Percentiles rank a stretch among this genome's conserved stretches.
phyloP scores from a whole-genome alignment of 2,113 vertebrate species.

The Macroglossus sobrinus region DNA sequence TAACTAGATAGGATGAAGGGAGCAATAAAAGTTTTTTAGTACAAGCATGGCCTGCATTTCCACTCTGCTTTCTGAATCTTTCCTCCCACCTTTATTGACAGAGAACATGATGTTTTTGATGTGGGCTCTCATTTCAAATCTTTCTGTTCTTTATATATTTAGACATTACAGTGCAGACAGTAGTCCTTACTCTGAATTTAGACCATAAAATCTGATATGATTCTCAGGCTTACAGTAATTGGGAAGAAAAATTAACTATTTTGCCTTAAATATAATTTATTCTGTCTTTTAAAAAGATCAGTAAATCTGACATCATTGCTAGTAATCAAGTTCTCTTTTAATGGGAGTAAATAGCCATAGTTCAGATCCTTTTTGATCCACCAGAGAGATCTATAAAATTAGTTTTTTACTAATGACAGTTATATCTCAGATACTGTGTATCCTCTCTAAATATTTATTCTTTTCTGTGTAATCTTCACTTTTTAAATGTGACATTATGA shows the following conservation, averaged over 20 bases:
- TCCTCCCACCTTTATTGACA: background rate
- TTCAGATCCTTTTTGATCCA: background rate
- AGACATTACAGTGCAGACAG: background rate
- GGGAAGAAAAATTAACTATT: background rate
- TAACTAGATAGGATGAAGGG: background rate
- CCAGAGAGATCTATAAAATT: background rate
- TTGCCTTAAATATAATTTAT: background rate
- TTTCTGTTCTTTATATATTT: constrained; percentile 22
- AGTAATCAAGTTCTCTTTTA: background rate
- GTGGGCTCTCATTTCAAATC: constrained; percentile 3
- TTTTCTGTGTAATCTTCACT: background rate
- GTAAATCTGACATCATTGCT: background rate
- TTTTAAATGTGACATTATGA: background rate
- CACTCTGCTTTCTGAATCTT: background rate
- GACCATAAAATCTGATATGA: constrained; percentile 9
- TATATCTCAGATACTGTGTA: background rate
- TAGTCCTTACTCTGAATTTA: constrained; percentile 23
- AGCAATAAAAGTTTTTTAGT: background rate
- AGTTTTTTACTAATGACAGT: background rate
- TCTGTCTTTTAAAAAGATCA: background rate
- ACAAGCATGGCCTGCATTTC: background rate
- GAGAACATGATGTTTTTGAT: background rate
- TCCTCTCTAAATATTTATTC: background rate
- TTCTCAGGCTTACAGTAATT: background rate
- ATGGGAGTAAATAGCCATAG: background rate